Evolutionary conservation across 2,113 vertebrate species (phyloP), one percentile per base, ranked within the genome.

Genomic region (Poeciliopsis occidentalis): DNA sequence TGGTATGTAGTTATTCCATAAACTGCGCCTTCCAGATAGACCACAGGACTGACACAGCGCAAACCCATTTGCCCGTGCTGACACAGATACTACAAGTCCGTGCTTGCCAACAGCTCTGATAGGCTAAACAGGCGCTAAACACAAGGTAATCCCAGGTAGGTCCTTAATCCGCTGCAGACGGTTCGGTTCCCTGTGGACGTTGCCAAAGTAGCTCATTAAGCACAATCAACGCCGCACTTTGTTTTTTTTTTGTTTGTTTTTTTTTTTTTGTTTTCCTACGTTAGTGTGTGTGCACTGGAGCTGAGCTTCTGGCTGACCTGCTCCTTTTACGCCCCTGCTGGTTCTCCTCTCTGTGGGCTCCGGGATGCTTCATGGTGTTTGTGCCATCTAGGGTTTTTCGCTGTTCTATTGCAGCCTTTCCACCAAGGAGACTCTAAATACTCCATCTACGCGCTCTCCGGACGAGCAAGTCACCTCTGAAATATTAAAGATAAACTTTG

Each of bases 141-240:
- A 57, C 78, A 67, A 72, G 69, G 76, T 93, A 92, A 93, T 93
- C 92, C 84, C 73, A 26, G 83, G 81, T 71, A 67, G 83, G 60
- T 81, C 84, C 84, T 73, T 93, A 93, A 93, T 90, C 90, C 73
- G 78, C 79, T 62, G 79, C 82, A 73, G 86, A 69, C 82, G 71
- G 75, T 75, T 60, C 47, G 61, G 34, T 68, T 68, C 44, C 67
- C 75, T 60, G 79, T 71, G 31, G 60, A 76, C 60, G 12, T 67
- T 29, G 76, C 83, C 86, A 75, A 86, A 85, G 77, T 65, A 84
- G 67, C 60, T 80, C 74, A 51, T 76, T 73, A 64, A 79, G 76
- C 82, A n/a, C n/a, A n/a, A n/a, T n/a, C n/a, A n/a, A n/a, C n/a
- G n/a, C n/a, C n/a, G n/a, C n/a, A n/a, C n/a, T n/a, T n/a, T n/a